Conservation (phyloP, 2,797 vertebrate species). For the Mastacembelus armatus region DNA sequence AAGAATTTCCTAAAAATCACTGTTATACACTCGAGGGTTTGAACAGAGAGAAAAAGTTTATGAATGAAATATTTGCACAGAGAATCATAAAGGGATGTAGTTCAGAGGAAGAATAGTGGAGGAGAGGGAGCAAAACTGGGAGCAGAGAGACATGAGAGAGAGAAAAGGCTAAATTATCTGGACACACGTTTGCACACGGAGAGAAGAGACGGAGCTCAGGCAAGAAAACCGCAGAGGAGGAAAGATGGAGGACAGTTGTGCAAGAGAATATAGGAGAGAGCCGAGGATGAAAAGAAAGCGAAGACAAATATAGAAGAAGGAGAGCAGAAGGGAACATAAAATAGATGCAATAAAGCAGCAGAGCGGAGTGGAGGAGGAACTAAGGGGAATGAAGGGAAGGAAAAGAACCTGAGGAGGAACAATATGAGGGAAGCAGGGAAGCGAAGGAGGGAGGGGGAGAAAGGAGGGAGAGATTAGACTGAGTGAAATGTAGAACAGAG, state of each 20-base stretch:
- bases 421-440: not conserved
- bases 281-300: not conserved
- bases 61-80: conserved; percentile 1
- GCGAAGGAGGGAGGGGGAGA: not conserved
- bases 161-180: too few species aligned
- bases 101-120: not conserved
- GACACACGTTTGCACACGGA: too few species aligned
- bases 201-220: too few species aligned
- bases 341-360: not conserved
- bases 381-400: not conserved
- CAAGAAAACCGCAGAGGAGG: not conserved
- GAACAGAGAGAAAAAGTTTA: not conserved
- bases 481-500: too few species aligned
- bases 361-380: not conserved
- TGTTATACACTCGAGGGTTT: not conserved
- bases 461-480: conserved; percentile 1
- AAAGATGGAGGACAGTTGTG: not conserved
- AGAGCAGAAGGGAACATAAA: not conserved
- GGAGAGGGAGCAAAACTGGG: conserved; percentile 15
- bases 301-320: not conserved
- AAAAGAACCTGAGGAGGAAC: not conserved
- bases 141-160: not conserved
- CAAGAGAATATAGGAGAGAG: too few species aligned
- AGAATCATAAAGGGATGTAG: not conserved
- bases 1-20: not conserved